Percentiles rank a stretch among this genome's conserved stretches.
These are phyloP conservation scores for Enteromius argenteus DNA, from an alignment of 2,797 vertebrate species.

Conservation along the genomic window DNA sequence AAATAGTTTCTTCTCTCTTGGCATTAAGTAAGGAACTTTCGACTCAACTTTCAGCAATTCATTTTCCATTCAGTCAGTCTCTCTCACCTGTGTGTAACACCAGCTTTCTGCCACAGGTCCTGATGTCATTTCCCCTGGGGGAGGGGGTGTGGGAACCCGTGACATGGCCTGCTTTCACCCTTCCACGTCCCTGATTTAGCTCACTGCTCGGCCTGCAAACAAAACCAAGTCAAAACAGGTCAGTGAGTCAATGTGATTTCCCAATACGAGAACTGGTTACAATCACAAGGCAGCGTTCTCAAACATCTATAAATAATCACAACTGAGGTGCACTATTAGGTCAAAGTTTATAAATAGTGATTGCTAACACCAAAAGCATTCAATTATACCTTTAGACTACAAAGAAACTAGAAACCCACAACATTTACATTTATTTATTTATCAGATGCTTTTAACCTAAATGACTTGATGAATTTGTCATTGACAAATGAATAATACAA, in stretches of 20 bases:
- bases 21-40: too few relatives aligned
- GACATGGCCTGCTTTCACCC: conserved; percentile 91
- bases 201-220: conserved; percentile 50
- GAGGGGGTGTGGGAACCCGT: conserved; percentile 98
- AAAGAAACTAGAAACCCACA: not conserved
- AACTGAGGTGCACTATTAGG: not conserved
- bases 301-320: conserved; percentile 23
- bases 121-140: conserved; percentile 99
- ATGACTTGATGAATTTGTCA: too few relatives aligned
- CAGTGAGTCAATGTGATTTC: not conserved
- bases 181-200: conserved; percentile 56
- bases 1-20: not conserved
- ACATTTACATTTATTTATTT: not conserved
- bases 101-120: conserved; percentile 98
- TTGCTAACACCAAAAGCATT: not conserved
- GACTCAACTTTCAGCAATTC: not conserved
- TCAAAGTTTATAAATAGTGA: conserved; percentile 19
- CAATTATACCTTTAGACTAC: not conserved
- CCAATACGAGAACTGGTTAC: not conserved
- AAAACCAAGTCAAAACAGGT: conserved; percentile 35
- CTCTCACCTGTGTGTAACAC: conserved; percentile 93
- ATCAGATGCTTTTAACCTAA: not conserved
- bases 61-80: too few relatives aligned
- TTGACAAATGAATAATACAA: not conserved
- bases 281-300: conserved; percentile 1